Percentiles rank a stretch among this genome's conserved stretches.
Conservation (phyloP, 2,888 invertebrate species). For the Pristionchus exspectatus region DNA sequence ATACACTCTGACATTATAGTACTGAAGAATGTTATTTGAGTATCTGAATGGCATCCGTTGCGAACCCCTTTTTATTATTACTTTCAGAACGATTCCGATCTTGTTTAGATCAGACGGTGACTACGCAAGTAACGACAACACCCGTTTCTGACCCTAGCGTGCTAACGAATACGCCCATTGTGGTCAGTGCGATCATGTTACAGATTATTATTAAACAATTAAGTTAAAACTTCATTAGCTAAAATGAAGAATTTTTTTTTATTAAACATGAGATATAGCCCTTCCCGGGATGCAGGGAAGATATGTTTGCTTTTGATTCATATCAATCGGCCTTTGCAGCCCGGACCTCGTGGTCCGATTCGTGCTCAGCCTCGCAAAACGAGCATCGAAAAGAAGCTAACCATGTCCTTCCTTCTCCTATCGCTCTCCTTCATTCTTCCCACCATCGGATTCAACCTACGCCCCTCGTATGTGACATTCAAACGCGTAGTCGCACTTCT, state of each 20-base stretch:
- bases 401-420: constrained; percentile 27
- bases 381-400: constrained; percentile 1
- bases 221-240: too few relatives aligned
- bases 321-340: not conserved
- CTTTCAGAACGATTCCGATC: constrained; percentile 31
- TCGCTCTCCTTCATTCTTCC: constrained; percentile 29
- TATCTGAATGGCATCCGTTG: not conserved
- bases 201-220: too few relatives aligned
- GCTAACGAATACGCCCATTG: not conserved
- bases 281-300: too few relatives aligned
- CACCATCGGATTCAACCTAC: constrained; percentile 23
- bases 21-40: too few relatives aligned
- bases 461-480: constrained; percentile 24
- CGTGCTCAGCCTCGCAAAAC: not conserved
- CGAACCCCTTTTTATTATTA: not conserved
- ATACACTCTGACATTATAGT: too few relatives aligned
- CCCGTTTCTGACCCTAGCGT: not conserved
- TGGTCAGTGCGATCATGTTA: not conserved
- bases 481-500: not conserved
- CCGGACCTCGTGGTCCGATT: not conserved
- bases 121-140: not conserved
- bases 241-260: too few relatives aligned
- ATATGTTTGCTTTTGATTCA: not conserved
- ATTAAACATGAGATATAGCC: too few relatives aligned
- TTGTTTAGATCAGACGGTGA: constrained; percentile 3